Evolutionary conservation across 2,888 invertebrate species (phyloP), one percentile per base, ranked within the genome.

Genomic region (Cantharis lateralis): DNA sequence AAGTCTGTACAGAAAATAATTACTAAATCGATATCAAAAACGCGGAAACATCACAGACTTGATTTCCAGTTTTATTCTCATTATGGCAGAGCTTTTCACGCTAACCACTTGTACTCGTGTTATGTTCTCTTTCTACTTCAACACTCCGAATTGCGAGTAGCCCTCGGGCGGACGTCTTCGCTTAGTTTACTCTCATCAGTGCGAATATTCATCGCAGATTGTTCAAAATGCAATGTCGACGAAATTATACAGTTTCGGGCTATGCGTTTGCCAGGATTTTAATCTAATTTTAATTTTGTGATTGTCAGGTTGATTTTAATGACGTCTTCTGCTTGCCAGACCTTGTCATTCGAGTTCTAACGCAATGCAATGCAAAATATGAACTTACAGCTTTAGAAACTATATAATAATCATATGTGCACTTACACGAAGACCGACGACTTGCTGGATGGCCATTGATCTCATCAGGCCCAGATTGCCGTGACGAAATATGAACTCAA

Each of bases 241-340:
- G 71, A 78, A 80, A 80, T 80, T 80, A 80, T 78, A 75, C 77
- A 78, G 80, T 80, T 77, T 77, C 78, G 62, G 78, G 77, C 77
- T 79, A 77, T 77, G 75, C 72, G 73, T 72, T 76, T 72, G 79
- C 72, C 64, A 61, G 74, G 77, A 79, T 76, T 79, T 79, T 79
- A 79, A 79, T 79, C 70, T 73, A 77, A 79, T 79, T 77, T 77
- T 77, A 76, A 77, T 79, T 76, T 64, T 63, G 68, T 79, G 75
- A 79, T 79, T 79, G 79, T 79, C 78, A 73, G 80, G 76, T 81
- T 80, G 78, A 80, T 78, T 81, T 80, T 80, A 80, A 80, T 79
- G 80, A 81, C 74, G 79, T 80, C 80, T 78, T 77, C 78, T 74
- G 74, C 77, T 71, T 75, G 69, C 72, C 72, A 63, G 62, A 62